Evolutionary conservation across 2,113 vertebrate species (phyloP).

Genomic region (Phyllostomus hastatus): DNA sequence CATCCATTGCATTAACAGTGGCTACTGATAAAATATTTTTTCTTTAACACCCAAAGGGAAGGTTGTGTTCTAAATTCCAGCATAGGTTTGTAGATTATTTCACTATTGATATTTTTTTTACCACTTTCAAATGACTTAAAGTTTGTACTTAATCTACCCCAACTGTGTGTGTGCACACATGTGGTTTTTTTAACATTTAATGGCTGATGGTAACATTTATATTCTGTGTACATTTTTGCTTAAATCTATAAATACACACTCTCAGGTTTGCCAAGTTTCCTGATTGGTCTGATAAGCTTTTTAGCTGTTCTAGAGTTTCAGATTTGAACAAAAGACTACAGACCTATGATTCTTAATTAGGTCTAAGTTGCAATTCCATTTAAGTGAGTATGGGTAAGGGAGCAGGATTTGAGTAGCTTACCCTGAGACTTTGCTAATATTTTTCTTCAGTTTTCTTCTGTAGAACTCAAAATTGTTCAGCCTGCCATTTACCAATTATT

Average conservation of each 20-base stretch:
- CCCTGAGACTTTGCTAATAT: not conserved
- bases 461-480: not conserved
- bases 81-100: conserved; percentile 18
- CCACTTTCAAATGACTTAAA: conserved; percentile 45
- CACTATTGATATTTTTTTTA: conserved; percentile 21
- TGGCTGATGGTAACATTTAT: conserved; percentile 52
- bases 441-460: not conserved
- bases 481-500: not conserved
- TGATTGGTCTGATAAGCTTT: conserved; percentile 37
- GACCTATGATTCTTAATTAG: not conserved
- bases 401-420: not conserved
- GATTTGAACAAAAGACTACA: not conserved
- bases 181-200: not conserved
- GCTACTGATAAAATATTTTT: conserved; percentile 39
- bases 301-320: conserved; percentile 36
- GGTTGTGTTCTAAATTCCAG: conserved; percentile 10
- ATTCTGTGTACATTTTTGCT: conserved; percentile 51
- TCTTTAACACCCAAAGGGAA: conserved; percentile 3
- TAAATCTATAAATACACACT: conserved; percentile 35
- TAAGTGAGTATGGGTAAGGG: not conserved
- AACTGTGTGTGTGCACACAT: not conserved
- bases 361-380: not conserved
- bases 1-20: conserved; percentile 13
- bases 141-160: conserved; percentile 29
- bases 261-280: conserved; percentile 7